Conservation (phyloP, 2,888 invertebrate genomes). For the Macrophya annulata region DNA sequence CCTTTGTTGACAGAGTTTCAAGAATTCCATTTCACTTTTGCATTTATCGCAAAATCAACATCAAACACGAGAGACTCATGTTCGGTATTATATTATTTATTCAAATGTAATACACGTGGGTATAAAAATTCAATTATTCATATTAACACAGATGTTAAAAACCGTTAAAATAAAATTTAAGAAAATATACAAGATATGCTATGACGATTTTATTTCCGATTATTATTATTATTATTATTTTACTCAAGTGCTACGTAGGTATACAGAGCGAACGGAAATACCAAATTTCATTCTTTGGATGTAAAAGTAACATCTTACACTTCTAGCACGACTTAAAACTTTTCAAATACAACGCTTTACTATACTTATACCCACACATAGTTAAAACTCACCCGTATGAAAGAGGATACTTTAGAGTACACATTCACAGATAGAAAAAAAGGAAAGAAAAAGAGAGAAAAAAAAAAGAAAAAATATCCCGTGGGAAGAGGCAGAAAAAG, state of each 20-base stretch:
- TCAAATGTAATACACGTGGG: background rate
- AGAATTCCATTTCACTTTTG: background rate
- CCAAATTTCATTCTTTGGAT: conserved; percentile 35
- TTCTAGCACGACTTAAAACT: background rate
- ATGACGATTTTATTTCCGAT: background rate
- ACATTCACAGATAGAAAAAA: background rate
- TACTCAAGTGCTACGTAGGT: background rate
- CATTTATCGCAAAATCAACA: background rate
- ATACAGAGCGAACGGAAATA: conserved; percentile 30
- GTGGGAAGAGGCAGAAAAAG: conserved; percentile 4
- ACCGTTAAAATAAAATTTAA: background rate
- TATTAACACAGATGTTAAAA: background rate
- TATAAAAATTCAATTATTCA: background rate
- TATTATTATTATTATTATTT: background rate
- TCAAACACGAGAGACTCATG: background rate
- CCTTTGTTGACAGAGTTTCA: conserved; percentile 8
- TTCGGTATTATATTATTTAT: background rate
- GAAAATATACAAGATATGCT: background rate
- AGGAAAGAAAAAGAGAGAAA: background rate
- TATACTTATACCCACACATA: background rate
- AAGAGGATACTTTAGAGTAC: conserved; percentile 48
- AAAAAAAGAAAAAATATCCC: background rate
- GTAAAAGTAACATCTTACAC: conserved; percentile 3
- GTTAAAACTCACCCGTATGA: conserved; percentile 51
- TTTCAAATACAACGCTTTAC: background rate